Conservation (phyloP, 1,140 invertebrate species). For the Eumaeus atala region DNA sequence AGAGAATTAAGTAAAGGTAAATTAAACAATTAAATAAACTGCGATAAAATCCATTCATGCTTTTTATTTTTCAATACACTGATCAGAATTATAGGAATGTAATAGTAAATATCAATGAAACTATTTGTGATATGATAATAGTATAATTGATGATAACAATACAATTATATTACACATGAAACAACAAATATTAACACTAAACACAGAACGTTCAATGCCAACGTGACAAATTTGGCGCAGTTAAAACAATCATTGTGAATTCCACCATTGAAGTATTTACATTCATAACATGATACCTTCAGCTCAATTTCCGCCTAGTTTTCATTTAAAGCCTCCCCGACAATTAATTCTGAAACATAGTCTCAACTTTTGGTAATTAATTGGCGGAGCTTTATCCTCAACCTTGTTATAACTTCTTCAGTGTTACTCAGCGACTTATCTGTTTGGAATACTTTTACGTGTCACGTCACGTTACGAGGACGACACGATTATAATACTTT, state of each 20-base stretch:
- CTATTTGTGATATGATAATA: too few relatives aligned
- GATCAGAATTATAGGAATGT: too few relatives aligned
- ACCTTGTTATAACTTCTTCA: constrained; percentile 31
- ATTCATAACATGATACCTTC: constrained; percentile 14
- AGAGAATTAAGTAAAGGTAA: too few relatives aligned
- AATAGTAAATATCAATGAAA: too few relatives aligned
- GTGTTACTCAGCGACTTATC: constrained; percentile 22
- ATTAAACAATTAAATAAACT: too few relatives aligned
- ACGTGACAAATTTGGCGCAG: constrained; percentile 8
- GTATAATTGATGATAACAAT: too few relatives aligned
- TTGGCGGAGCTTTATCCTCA: constrained; percentile 28
- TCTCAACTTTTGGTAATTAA: constrained; percentile 34
- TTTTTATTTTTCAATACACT: too few relatives aligned
- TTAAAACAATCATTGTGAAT: constrained; percentile 2
- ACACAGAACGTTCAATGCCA: too few relatives aligned
- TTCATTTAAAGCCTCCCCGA: constrained; percentile 21
- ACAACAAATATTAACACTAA: too few relatives aligned
- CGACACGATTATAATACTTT: not conserved
- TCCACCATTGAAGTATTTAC: constrained; percentile 11
- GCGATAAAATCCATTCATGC: too few relatives aligned
- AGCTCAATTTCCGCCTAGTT: constrained; percentile 22
- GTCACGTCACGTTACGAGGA: constrained; percentile 6
- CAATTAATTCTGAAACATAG: constrained; percentile 34
- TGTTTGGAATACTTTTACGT: constrained; percentile 4
- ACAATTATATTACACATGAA: too few relatives aligned